Conservation (phyloP, 2,113 vertebrate genomes). For the Capricornis sumatraensis region DNA sequence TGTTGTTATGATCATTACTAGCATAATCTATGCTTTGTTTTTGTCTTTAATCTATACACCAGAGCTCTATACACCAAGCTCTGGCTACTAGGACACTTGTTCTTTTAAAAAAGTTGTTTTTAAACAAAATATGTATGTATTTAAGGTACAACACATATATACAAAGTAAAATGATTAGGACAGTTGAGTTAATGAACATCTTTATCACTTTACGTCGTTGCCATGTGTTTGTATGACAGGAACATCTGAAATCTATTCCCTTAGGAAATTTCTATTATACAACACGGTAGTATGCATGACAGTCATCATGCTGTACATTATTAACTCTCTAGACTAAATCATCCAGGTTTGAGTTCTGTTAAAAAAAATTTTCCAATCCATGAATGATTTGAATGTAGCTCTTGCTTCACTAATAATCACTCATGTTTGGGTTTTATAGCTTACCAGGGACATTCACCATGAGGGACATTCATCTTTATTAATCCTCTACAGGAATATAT, state of each 20-base stretch:
- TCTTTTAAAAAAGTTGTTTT: not conserved
- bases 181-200: not conserved
- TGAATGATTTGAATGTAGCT: not conserved
- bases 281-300: not conserved
- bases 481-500: not conserved
- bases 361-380: not conserved
- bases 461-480: not conserved
- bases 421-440: not conserved
- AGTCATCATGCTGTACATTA: no score
- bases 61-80: not conserved
- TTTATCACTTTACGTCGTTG: not conserved
- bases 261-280: not conserved
- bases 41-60: not conserved
- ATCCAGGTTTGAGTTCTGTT: not conserved
- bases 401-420: not conserved
- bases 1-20: not conserved
- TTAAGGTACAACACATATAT: not conserved
- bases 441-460: not conserved
- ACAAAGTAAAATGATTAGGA: not conserved
- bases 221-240: not conserved
- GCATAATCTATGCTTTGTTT: not conserved
- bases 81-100: not conserved
- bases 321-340: not conserved
- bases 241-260: not conserved
- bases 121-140: not conserved